phyloP scores from a whole-genome alignment of 2,888 invertebrate genomes.

The Perdita meconis region DNA sequence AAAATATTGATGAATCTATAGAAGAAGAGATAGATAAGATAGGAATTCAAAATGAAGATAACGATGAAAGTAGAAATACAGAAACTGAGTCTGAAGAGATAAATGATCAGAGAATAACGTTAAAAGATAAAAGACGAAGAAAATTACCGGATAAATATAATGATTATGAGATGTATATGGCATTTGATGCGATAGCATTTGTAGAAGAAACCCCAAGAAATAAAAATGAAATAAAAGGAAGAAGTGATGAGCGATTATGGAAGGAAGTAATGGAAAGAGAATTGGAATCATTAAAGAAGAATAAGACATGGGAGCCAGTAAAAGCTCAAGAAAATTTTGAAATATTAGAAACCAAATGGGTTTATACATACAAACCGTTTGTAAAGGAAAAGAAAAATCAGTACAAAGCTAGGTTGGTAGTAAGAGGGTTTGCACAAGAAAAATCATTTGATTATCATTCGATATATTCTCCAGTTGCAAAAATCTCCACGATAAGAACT shows the following conservation, averaged over 20 bases:
- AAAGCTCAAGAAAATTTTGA: conserved; percentile 22
- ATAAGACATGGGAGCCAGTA: conserved; percentile 46
- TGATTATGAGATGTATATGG: conserved; percentile 31
- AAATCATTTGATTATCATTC: conserved; percentile 49
- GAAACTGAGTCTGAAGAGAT: background rate
- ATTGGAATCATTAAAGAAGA: conserved; percentile 59
- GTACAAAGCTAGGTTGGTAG: conserved; percentile 65
- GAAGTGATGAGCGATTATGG: conserved; percentile 10
- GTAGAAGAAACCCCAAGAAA: conserved; percentile 14
- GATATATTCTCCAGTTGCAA: too few species aligned
- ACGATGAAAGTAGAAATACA: background rate
- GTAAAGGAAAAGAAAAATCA: conserved; percentile 69
- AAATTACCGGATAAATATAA: conserved; percentile 26
- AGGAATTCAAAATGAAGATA: background rate
- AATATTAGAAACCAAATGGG: conserved; percentile 60
- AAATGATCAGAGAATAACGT: background rate
- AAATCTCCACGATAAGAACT: too few species aligned
- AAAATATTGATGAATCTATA: conserved; percentile 19
- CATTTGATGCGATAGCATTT: conserved; percentile 23
- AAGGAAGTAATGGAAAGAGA: conserved; percentile 23
- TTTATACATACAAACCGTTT: conserved; percentile 69
- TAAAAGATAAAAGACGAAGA: conserved; percentile 6
- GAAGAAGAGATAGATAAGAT: background rate
- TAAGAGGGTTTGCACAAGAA: conserved; percentile 72
- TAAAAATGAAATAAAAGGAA: conserved; percentile 16